Percentiles rank a stretch among this genome's conserved stretches.
Evolutionary conservation across 2,797 vertebrate species (phyloP).

Genomic region (Sebastes oblongus): DNA sequence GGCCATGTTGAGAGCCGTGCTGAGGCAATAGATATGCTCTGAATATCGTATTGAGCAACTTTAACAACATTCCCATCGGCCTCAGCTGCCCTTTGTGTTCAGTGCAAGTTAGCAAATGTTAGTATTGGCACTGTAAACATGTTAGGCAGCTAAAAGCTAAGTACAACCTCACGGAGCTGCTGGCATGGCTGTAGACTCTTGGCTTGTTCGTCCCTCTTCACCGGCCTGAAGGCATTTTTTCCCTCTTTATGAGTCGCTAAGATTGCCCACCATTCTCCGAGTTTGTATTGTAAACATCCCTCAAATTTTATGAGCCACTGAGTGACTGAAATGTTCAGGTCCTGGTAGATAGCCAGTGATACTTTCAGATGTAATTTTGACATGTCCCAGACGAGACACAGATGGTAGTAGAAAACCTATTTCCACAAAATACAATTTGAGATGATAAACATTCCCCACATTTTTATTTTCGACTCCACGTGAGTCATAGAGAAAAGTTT

Average conservation of each 20-base stretch:
- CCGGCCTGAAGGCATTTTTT: neutral
- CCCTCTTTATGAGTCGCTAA: neutral
- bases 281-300: neutral
- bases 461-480: neutral
- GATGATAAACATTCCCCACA: neutral
- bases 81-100: neutral
- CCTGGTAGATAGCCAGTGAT: neutral
- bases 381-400: neutral
- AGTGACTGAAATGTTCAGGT: neutral
- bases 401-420: neutral
- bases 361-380: neutral
- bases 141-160: no score
- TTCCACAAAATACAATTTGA: slow-evolving; percentile 5
- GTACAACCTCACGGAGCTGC: no score
- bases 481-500: slow-evolving; percentile 7
- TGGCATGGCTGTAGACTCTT: neutral
- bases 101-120: neutral
- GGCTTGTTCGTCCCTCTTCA: no score
- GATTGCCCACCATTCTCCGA: neutral
- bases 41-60: no score
- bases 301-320: neutral
- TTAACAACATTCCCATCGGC: no score
- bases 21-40: no score
- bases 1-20: no score
- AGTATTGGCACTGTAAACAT: neutral